These are phyloP conservation scores for Micrastur ruficollis DNA, from an alignment of 2,797 vertebrate genomes.

Conservation along the genomic window DNA sequence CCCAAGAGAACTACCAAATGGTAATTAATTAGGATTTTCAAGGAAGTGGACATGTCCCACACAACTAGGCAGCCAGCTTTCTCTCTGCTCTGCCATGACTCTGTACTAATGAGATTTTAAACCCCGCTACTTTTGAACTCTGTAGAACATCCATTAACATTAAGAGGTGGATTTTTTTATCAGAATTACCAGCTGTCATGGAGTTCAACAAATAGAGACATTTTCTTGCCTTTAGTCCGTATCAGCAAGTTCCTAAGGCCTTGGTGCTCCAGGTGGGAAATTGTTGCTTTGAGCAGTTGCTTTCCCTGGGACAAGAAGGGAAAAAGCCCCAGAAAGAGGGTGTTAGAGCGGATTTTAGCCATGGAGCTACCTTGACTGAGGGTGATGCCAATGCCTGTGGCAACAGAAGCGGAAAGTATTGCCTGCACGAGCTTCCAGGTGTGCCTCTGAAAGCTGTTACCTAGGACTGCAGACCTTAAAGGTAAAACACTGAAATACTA, in stretches of 20 bases:
- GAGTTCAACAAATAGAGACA: conserved; percentile 16
- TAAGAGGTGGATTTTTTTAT: conserved; percentile 1
- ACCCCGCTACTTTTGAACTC: neutral
- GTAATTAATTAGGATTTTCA: conserved; percentile 61
- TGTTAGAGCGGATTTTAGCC: neutral
- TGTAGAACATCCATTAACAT: neutral
- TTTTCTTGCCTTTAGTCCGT: neutral
- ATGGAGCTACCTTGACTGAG: neutral
- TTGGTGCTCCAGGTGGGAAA: neutral
- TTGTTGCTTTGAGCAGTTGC: neutral
- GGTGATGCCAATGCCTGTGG: neutral
- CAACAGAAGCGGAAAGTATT: neutral
- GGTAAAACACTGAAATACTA: neutral
- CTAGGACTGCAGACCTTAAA: neutral
- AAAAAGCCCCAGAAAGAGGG: neutral
- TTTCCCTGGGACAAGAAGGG: neutral
- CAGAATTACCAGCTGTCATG: neutral
- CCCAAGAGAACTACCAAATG: neutral
- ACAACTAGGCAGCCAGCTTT: neutral
- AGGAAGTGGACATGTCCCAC: neutral
- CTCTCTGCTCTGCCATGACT: neutral
- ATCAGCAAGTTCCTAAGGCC: conserved; percentile 4
- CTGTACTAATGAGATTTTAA: conserved; percentile 16
- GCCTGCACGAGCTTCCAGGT: neutral
- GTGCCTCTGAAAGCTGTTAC: neutral